Base-by-base conservation (phyloP, 2,888 invertebrate genomes). In the Theretra japonica region DNA sequence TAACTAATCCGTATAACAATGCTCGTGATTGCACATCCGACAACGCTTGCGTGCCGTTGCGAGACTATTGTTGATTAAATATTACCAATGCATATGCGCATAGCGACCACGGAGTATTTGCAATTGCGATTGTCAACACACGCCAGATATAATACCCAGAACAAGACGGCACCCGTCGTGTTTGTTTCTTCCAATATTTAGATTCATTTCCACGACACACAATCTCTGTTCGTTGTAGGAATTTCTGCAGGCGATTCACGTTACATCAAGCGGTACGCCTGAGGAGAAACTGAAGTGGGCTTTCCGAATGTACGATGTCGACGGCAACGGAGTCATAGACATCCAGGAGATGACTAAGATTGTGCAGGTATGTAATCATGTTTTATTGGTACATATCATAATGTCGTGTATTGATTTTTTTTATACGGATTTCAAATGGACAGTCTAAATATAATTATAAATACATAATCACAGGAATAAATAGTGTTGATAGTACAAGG, bases 281-380 rank as follows among this genome's bases (percentile, higher is more conserved):
- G 99, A 99, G 91, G 99, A 99, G 93, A 99, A 99, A 93, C 96
- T 99, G 79, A 99, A 99, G 95, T 99, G 99, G 99, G 99, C 99
- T 77, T 99, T 99, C 96, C 97, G 99, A 89, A 99, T 99, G 98
- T 99, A 99, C 93, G 99, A 99, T 91, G 99, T 99, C 62, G 99
- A 99, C 91, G 98, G 99, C 69, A 99, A 99, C 88, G 99, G 99
- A 75, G 98, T 98, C 84, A 99, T 99, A 91, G 99, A 99, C 91
- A 98, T 99, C 85, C 98, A 98, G 90, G 99, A 99, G 96, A 99
- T 99, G 99, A 98, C 98, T 78, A 99, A 99, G 96, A 99, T 99
- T 89, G 99, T 99, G 79, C 99, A 99, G 97, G 99, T 99, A 92
- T 90, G 93, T 68, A 21, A 48, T 33, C 41, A 41, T 41, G 3